Evolutionary conservation across 2,113 vertebrate species (phyloP).

Genomic region (Brevimyrus niger): DNA sequence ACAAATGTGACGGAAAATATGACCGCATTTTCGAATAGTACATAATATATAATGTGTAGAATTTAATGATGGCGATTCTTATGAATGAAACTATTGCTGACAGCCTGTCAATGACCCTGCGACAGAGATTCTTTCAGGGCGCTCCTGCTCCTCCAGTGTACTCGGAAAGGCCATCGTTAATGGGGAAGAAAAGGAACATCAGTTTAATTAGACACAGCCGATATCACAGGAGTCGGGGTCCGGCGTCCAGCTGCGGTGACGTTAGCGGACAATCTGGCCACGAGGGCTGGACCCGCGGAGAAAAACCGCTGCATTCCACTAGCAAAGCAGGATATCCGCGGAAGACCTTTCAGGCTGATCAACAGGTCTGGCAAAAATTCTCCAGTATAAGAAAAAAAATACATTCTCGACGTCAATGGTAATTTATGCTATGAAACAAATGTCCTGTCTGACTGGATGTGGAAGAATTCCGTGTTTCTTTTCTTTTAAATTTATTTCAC

Average conservation of each 20-base stretch:
- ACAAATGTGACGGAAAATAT: background rate
- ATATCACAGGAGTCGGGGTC: background rate
- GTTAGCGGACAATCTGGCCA: background rate
- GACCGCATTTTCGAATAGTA: background rate
- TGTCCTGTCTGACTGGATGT: background rate
- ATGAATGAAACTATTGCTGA: conserved; percentile 36
- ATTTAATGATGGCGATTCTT: conserved; percentile 27
- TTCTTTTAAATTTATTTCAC: background rate
- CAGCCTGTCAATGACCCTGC: conserved; percentile 23
- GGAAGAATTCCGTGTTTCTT: background rate
- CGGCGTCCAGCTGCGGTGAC: background rate
- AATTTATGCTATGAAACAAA: background rate
- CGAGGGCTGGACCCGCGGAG: background rate
- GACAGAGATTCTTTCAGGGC: background rate
- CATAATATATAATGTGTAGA: background rate
- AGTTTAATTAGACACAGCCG: conserved; percentile 4
- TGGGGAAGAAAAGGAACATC: conserved; percentile 11
- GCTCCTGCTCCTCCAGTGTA: background rate
- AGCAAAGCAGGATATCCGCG: background rate
- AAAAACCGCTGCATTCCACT: background rate
- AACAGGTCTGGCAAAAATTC: background rate
- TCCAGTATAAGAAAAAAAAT: background rate
- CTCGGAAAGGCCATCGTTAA: conserved; percentile 17
- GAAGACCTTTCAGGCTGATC: background rate
- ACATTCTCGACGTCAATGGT: background rate